A percentile compares a stretch with the other conserved stretches of the same genome.
phyloP scores from a whole-genome alignment of 2,888 invertebrate species.

The Volucella bombylans region DNA sequence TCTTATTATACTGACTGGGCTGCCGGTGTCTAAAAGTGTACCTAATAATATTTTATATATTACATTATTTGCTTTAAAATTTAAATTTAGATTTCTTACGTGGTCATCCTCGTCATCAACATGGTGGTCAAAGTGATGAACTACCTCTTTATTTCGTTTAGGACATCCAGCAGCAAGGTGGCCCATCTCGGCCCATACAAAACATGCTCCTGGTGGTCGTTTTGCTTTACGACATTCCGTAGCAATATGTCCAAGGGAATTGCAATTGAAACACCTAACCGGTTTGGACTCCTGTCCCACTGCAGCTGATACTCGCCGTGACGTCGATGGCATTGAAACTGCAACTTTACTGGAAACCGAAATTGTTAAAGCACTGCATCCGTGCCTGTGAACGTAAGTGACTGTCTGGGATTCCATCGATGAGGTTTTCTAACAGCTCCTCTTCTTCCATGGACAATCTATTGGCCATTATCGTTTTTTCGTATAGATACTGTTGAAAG shows the following conservation, averaged over 20 bases:
- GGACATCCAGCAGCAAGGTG: slow-evolving; percentile 35
- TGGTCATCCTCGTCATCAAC: slow-evolving; percentile 5
- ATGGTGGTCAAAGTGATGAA: slow-evolving; percentile 1
- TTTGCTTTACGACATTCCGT: slow-evolving; percentile 27
- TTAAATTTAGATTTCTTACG: slow-evolving; percentile 35
- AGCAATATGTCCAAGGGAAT: slow-evolving; percentile 25
- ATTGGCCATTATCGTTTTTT: no score
- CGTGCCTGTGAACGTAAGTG: slow-evolving; percentile 19
- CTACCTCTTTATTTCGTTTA: not conserved
- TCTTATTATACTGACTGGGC: slow-evolving; percentile 14
- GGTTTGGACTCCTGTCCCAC: slow-evolving; percentile 8
- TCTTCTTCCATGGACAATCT: slow-evolving; percentile 28
- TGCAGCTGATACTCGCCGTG: not conserved
- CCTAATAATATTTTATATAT: slow-evolving; percentile 33
- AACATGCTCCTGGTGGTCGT: slow-evolving; percentile 23
- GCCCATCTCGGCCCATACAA: slow-evolving; percentile 28
- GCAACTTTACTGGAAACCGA: slow-evolving; percentile 6
- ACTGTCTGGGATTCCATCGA: slow-evolving; percentile 32
- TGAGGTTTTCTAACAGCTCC: slow-evolving; percentile 32
- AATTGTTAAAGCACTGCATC: slow-evolving; percentile 18
- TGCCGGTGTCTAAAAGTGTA: slow-evolving; percentile 43
- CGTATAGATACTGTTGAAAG: slow-evolving; percentile 29
- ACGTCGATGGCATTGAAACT: slow-evolving; percentile 16
- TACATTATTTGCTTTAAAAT: slow-evolving; percentile 22
- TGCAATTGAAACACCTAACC: slow-evolving; percentile 43